A percentile compares a stretch with the other conserved stretches of the same genome.
phyloP scores from a whole-genome alignment of 2,797 vertebrate genomes.

The Miichthys miiuy region DNA sequence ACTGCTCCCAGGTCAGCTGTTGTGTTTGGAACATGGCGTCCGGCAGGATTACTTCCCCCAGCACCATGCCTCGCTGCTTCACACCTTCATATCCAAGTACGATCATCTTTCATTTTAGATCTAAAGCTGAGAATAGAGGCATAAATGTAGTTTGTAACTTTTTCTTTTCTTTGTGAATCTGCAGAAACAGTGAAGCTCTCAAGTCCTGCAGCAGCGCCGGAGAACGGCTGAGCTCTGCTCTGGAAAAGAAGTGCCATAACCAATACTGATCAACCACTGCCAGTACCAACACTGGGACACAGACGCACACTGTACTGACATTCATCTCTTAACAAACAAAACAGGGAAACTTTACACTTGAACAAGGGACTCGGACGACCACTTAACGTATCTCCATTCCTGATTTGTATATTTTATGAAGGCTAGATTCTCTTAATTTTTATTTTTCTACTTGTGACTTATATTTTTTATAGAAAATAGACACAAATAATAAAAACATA shows the following conservation, averaged over 20 bases:
- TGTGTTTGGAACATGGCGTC: conserved; percentile 91
- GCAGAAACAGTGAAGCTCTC: conserved; percentile 87
- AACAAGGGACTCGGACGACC: conserved; percentile 56
- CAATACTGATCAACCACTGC: conserved; percentile 51
- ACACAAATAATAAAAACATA: conserved; percentile 48
- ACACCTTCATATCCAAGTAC: conserved; percentile 88
- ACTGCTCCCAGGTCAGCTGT: conserved; percentile 90
- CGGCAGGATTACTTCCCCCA: conserved; percentile 94
- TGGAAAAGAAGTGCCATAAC: conserved; percentile 73
- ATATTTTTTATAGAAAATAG: conserved; percentile 79
- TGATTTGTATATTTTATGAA: conserved; percentile 64
- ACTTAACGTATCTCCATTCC: conserved; percentile 39
- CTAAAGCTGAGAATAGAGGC: background rate
- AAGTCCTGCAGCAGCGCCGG: conserved; percentile 88
- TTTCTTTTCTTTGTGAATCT: conserved; percentile 7
- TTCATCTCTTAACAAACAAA: conserved; percentile 1
- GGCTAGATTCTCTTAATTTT: conserved; percentile 57
- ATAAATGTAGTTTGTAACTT: background rate
- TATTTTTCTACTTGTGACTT: conserved; percentile 77
- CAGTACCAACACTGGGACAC: conserved; percentile 1
- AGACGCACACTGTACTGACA: conserved; percentile 42
- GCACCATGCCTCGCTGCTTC: conserved; percentile 87
- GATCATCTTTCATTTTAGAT: background rate
- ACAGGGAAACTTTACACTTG: conserved; percentile 59
- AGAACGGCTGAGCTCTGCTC: conserved; percentile 87